Base-by-base conservation (phyloP, 2,113 vertebrate genomes). In the Benitochromis conjunctus region DNA sequence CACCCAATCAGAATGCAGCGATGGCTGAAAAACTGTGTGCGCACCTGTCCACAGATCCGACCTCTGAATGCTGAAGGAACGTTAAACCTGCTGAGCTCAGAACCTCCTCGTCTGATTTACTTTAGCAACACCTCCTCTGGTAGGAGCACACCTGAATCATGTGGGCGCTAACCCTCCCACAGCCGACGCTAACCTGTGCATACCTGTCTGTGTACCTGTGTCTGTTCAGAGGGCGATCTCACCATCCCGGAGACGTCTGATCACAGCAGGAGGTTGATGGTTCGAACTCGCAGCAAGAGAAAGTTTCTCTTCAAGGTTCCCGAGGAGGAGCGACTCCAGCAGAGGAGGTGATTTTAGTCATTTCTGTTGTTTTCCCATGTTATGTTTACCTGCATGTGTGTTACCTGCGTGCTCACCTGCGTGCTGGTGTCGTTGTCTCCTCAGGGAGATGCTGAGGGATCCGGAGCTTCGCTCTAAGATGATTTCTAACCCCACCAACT, bases 401-500 rank as follows among this genome's bases (percentile, higher is more conserved):
- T 60, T 4, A 29, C 29, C 60, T 64, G 31, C 18, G 9, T 79
- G 21, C 14, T 36, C 12, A 51, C 43, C 26, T 19, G 16, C 9
- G 43, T 74, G 12, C 43, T 9, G 21, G 7, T 34, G 58, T 54
- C 14, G 10, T 12, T 29, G 29, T 21, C 19, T 82, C 41, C 4
- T 24, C 71, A 99, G 99, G 91, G 99, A 99, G 92, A 99, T 99
- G 98, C 97, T 99, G 18, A 94, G 97, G 95, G 99, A 99, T 87
- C 99, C 99, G 0, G 98, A 99, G 88, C 87, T 99, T 89, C 92
- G 99, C 77, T 99, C 98, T 16, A 98, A 95, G 91, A 97, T 99
- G 97, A 99, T 99, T 81, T 99, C 99, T 60, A 98, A 99, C 86
- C 99, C 99, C 1, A 99, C 97, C 0, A 99, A 99, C 96, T 99